Conservation (phyloP, 2,888 invertebrate genomes). For the Torymus tubicola region DNA sequence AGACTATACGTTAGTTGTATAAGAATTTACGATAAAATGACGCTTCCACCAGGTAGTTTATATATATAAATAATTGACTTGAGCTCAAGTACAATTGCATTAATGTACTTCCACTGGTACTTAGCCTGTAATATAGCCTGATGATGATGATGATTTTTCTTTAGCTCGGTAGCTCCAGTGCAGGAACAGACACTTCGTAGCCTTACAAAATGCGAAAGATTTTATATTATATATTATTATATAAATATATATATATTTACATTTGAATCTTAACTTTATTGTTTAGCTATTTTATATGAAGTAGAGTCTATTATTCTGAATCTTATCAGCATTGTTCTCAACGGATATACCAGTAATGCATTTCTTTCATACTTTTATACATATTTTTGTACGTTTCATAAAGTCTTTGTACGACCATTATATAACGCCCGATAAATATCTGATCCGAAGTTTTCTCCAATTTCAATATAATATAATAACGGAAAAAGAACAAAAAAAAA, state of each 20-base stretch:
- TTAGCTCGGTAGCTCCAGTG: constrained; percentile 16
- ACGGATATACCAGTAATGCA: constrained; percentile 44
- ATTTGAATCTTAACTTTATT: background rate
- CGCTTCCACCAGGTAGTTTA: background rate
- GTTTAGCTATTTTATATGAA: background rate
- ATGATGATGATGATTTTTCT: constrained; percentile 3
- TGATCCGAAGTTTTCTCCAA: background rate
- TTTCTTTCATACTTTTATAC: constrained; percentile 44
- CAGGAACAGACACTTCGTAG: background rate
- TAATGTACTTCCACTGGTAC: constrained; percentile 42
- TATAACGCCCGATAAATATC: background rate
- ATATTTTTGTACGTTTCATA: background rate
- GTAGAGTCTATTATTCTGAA: background rate
- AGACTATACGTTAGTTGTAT: background rate
- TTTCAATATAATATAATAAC: constrained; percentile 5
- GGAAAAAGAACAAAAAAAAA: constrained; percentile 14
- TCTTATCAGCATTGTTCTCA: constrained; percentile 17
- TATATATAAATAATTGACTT: background rate
- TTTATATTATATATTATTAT: too few species aligned
- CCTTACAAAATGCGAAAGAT: background rate
- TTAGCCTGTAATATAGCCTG: constrained; percentile 46
- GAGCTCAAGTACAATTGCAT: background rate
- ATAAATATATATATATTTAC: too few species aligned
- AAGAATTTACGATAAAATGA: background rate
- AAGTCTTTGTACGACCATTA: background rate